These are phyloP conservation scores for Serranus cabrilla DNA, from an alignment of 2,797 vertebrate species.

Conservation along the genomic window DNA sequence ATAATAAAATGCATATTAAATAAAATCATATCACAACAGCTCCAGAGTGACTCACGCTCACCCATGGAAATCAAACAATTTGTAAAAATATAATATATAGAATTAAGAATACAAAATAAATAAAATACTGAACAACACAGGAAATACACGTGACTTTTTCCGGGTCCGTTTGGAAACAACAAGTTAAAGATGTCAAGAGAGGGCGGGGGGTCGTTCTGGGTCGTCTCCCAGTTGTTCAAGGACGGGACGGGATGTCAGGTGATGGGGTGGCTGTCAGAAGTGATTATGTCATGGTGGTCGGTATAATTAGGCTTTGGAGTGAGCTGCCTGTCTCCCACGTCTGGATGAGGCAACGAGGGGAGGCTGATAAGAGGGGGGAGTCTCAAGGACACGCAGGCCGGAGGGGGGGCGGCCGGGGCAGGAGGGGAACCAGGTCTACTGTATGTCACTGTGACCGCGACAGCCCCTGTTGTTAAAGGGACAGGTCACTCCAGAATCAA, in stretches of 20 bases:
- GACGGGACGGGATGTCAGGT: conserved; percentile 34
- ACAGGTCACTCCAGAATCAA: too few relatives aligned
- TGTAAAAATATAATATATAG: conserved; percentile 73
- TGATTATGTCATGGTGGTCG: conserved; percentile 58
- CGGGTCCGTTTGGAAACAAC: conserved; percentile 28
- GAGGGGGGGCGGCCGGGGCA: not conserved
- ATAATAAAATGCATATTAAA: conserved; percentile 72
- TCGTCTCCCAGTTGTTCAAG: conserved; percentile 17
- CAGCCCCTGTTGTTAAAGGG: not conserved
- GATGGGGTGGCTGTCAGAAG: conserved; percentile 61
- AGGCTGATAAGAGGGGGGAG: conserved; percentile 35
- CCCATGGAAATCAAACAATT: conserved; percentile 54
- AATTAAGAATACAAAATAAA: conserved; percentile 80
- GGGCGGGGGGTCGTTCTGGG: conserved; percentile 8
- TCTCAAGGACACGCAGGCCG: conserved; percentile 42
- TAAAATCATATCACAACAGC: conserved; percentile 61
- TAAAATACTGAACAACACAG: conserved; percentile 80
- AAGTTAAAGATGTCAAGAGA: conserved; percentile 17
- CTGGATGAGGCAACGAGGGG: conserved; percentile 25
- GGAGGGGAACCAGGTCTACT: not conserved
- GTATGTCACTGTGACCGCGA: conserved; percentile 13
- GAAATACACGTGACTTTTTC: conserved; percentile 60
- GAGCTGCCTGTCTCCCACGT: conserved; percentile 40
- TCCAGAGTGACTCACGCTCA: conserved; percentile 48
- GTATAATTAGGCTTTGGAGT: conserved; percentile 58